phyloP scores from a whole-genome alignment of 2,797 vertebrate genomes.

The Meda fulgida region DNA sequence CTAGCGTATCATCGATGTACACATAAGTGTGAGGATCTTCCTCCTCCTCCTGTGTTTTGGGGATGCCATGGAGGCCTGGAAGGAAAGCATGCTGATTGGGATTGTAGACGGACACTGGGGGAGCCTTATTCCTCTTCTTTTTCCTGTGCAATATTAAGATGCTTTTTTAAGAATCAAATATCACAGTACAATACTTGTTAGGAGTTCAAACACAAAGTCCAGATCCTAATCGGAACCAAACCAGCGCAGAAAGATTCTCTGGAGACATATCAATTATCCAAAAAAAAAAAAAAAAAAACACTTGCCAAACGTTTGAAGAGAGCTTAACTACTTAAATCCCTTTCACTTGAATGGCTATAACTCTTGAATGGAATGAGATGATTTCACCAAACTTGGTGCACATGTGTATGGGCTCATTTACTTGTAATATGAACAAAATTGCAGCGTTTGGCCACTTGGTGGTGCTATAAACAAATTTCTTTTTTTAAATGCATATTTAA shows the following conservation, averaged over 20 bases:
- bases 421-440: background rate
- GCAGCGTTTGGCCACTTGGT: background rate
- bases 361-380: background rate
- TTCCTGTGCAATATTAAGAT: conserved; percentile 66
- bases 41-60: conserved; percentile 72
- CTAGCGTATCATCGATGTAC: conserved; percentile 87
- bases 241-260: background rate
- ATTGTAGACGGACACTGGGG: conserved; percentile 84
- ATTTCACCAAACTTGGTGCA: background rate
- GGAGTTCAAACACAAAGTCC: background rate
- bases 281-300: background rate
- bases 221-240: background rate
- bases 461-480: too few relatives aligned
- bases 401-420: background rate
- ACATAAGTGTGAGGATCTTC: conserved; percentile 82
- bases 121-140: conserved; percentile 72
- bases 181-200: background rate
- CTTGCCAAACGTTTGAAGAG: background rate
- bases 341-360: background rate
- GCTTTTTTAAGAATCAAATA: background rate
- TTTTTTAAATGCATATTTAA: too few relatives aligned
- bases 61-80: conserved; percentile 70
- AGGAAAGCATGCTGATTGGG: conserved; percentile 74
- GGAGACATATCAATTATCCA: background rate
- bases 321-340: background rate